Evolutionary conservation across 1,140 invertebrate genomes (phyloP), one percentile per base, ranked within the genome.

Genomic region (Hydropsyche tenuis): DNA sequence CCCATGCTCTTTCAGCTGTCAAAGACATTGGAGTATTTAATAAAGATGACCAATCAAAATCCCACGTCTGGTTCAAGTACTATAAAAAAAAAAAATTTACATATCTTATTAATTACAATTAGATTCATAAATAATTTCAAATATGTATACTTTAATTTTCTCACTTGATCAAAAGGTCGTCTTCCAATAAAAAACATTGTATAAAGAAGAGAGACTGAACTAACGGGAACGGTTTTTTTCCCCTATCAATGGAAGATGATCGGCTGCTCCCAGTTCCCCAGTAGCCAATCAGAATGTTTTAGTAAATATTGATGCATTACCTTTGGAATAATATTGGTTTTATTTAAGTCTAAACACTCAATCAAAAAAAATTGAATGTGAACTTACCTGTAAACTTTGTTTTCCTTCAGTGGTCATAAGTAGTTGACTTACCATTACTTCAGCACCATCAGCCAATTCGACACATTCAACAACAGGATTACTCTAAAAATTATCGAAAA

Each of bases 121-220:
- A n/a, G n/a, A n/a, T n/a, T 56, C 7, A 56, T 12, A 9, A 56
- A 12, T 6, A 16, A 56, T 20, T 56, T n/a, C n/a, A 37, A 37
- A 9, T 37, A 9, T 37, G 30, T 37, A 37, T 37, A n/a, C n/a
- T n/a, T 37, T 37, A 3, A 37, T 37, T 37, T 4, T 37, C 51
- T 77, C 81, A 92, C 89, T 83, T 92, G 89, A 84, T 93, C 91
- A 76, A 93, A 93, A 1, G 87, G 87, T 16, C 82, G 82, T 66
- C 88, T 85, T 9, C 90, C 91, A 51, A 93, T 92, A 75, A 91
- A 90, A 79, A 93, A 93, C 91, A 93, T 93, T 18, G 88, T 88
- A 78, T 91, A 88, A 1, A 92, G 81, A 1, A 93, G 81, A 0
- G 87, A 85, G 20, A 89, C 87, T n/a, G 81, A 81, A 70, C 85